A percentile compares a stretch with the other conserved stretches of the same genome.
phyloP scores from a whole-genome alignment of 30 jellyfish, hydroid and myxozoan genomes.

The Hydractinia symbiolongicarpus region DNA sequence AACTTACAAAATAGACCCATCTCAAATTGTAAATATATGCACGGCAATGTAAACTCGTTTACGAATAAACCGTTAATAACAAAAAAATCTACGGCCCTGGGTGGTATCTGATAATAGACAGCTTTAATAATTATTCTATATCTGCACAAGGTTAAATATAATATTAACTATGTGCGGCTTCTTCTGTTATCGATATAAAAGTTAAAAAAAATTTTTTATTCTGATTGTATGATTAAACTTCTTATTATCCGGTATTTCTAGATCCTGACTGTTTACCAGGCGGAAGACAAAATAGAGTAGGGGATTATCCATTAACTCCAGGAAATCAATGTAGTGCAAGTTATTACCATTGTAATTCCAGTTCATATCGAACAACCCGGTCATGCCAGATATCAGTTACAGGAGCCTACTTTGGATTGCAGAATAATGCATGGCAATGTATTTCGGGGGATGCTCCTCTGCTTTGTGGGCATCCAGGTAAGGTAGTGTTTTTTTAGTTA shows the following conservation, averaged over 20 bases:
- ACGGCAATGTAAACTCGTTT: too few relatives aligned
- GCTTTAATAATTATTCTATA: too few relatives aligned
- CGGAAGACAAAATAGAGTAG: background rate
- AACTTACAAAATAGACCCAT: too few relatives aligned
- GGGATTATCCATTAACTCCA: background rate
- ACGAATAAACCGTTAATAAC: too few relatives aligned
- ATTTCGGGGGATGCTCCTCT: constrained; percentile 16
- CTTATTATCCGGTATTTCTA: background rate
- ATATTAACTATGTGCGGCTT: too few relatives aligned
- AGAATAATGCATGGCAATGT: background rate
- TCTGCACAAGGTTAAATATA: too few relatives aligned
- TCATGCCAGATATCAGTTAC: background rate
- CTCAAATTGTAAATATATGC: too few relatives aligned
- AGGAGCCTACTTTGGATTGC: constrained; percentile 6
- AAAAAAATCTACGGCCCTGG: too few relatives aligned
- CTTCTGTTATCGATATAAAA: too few relatives aligned
- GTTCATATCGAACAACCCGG: background rate
- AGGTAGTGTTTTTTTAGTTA: background rate
- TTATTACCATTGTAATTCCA: constrained; percentile 8
- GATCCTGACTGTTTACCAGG: constrained; percentile 12
- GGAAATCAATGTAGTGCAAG: background rate
- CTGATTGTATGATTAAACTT: too few relatives aligned
- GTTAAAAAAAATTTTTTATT: too few relatives aligned
- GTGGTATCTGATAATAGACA: too few relatives aligned
- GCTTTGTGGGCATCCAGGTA: background rate